These are phyloP conservation scores for Monochamus alternatus DNA, from an alignment of 2,888 invertebrate genomes.

Conservation along the genomic window DNA sequence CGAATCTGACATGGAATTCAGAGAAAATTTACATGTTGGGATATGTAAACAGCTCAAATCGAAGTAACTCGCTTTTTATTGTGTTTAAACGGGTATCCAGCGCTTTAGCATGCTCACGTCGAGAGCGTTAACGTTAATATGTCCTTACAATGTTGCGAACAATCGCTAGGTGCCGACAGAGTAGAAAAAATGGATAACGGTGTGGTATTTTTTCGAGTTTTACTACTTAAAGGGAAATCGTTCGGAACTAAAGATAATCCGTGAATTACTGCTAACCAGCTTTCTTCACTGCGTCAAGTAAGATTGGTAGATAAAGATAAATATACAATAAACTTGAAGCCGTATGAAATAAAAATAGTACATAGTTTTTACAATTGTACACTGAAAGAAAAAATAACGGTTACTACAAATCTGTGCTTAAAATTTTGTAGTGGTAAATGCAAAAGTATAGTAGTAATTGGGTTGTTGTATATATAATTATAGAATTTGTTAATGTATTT, in stretches of 20 bases:
- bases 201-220: not conserved
- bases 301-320: too few relatives aligned
- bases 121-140: conserved; percentile 16
- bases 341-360: too few relatives aligned
- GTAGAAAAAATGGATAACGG: not conserved
- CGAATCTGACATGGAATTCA: not conserved
- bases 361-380: too few relatives aligned
- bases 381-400: too few relatives aligned
- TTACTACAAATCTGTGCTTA: too few relatives aligned
- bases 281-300: too few relatives aligned
- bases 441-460: too few relatives aligned
- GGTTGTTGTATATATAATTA: too few relatives aligned
- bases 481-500: too few relatives aligned
- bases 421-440: too few relatives aligned
- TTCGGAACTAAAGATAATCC: not conserved
- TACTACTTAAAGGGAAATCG: not conserved
- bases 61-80: conserved; percentile 24
- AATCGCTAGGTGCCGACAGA: conserved; percentile 10
- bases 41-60: conserved; percentile 24
- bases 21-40: not conserved
- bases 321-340: too few relatives aligned
- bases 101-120: conserved; percentile 12
- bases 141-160: conserved; percentile 27
- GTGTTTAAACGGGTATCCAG: conserved; percentile 18
- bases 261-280: too few relatives aligned